Conservation (phyloP, 2,888 invertebrate species). For the Plagodis dolabraria region DNA sequence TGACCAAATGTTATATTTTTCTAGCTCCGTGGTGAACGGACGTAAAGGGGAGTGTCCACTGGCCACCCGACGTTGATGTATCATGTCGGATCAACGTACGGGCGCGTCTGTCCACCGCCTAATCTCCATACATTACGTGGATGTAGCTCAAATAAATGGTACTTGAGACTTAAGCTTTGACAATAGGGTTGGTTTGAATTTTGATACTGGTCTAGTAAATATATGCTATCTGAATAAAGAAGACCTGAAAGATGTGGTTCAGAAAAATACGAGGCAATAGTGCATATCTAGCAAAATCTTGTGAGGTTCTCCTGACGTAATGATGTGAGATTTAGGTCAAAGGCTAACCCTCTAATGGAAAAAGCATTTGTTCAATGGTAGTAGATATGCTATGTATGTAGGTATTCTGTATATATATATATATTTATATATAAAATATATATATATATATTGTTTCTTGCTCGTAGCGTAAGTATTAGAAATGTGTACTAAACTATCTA, state of each 20-base stretch:
- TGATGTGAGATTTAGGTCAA: no score
- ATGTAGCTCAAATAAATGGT: conserved; percentile 82
- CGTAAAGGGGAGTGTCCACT: conserved; percentile 74
- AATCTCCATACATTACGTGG: conserved; percentile 83
- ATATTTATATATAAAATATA: no score
- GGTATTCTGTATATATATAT: no score
- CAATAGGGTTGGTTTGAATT: conserved; percentile 49
- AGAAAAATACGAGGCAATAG: no score
- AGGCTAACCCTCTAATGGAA: no score
- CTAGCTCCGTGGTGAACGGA: conserved; percentile 19
- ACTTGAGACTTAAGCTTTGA: conserved; percentile 76
- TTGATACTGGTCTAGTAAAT: not conserved
- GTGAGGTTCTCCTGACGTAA: no score
- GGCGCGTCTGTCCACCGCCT: conserved; percentile 81
- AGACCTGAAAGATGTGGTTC: not conserved
- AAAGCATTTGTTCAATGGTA: no score
- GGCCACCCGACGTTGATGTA: conserved; percentile 83
- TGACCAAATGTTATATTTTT: not conserved
- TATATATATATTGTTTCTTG: no score
- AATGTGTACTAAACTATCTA: no score
- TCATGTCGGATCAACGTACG: conserved; percentile 80
- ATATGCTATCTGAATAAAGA: conserved; percentile 9
- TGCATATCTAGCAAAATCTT: no score
- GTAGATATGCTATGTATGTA: no score
- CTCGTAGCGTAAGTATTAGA: no score